Percentiles rank a stretch among this genome's conserved stretches.
Conservation (phyloP, 2,797 vertebrate genomes). For the Trachurus trachurus region DNA sequence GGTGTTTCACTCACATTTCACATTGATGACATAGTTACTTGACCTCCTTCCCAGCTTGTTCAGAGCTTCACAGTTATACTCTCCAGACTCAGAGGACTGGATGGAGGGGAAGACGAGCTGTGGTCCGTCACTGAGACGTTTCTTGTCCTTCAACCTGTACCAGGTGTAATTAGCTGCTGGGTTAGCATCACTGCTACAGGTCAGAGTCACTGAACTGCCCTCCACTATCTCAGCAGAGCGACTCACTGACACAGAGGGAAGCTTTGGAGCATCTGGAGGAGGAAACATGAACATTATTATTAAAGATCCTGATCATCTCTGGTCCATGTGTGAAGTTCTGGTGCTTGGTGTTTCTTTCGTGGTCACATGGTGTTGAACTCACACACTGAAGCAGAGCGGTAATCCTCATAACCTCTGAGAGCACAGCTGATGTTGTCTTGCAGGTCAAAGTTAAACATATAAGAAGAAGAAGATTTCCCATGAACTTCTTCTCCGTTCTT, state of each 20-base stretch:
- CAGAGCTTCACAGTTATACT: slow-evolving; percentile 49
- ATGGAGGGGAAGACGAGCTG: slow-evolving; percentile 21
- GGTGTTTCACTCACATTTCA: slow-evolving; percentile 46
- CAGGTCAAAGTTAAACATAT: background rate
- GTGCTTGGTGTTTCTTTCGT: too few species aligned
- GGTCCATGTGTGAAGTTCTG: too few species aligned
- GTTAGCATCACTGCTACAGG: slow-evolving; percentile 54
- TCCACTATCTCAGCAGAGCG: slow-evolving; percentile 18
- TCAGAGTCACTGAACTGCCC: slow-evolving; percentile 39
- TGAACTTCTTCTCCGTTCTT: background rate
- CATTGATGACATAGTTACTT: background rate
- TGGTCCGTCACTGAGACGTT: background rate
- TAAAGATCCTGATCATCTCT: background rate
- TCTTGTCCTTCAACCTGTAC: slow-evolving; percentile 2
- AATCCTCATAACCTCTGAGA: background rate
- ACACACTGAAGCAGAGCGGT: slow-evolving; percentile 15
- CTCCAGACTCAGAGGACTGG: slow-evolving; percentile 36
- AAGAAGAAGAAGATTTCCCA: background rate
- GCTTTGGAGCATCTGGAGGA: slow-evolving; percentile 23
- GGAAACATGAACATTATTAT: background rate
- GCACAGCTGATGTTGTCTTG: slow-evolving; percentile 5
- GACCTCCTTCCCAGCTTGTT: background rate
- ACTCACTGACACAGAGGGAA: background rate
- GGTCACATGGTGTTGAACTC: background rate
- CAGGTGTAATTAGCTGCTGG: slow-evolving; percentile 41